A percentile compares a stretch with the other conserved stretches of the same genome.
These are phyloP conservation scores for Zeus faber DNA, from an alignment of 2,113 vertebrate genomes.

Conservation along the genomic window DNA sequence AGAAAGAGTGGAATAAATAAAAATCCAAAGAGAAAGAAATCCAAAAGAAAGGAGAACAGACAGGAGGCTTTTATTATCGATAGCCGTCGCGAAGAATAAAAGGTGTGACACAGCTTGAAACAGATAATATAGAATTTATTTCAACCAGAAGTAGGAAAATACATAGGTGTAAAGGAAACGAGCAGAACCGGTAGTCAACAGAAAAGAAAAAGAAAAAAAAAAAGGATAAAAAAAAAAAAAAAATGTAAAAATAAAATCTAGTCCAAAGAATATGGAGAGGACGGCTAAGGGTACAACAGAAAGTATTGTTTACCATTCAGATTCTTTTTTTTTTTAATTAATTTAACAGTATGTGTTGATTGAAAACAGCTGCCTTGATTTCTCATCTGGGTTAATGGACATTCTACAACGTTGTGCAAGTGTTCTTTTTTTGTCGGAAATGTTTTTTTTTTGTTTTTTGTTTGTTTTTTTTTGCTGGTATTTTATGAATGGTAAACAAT, in stretches of 20 bases:
- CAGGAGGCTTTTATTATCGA: constrained; percentile 73
- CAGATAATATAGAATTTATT: constrained; percentile 98
- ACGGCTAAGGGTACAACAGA: constrained; percentile 81
- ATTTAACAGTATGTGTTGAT: constrained; percentile 85
- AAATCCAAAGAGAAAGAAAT: constrained; percentile 4
- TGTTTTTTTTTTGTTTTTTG: constrained; percentile 18
- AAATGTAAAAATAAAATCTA: too few relatives aligned
- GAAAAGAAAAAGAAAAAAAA: constrained; percentile 79
- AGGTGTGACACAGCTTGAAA: constrained; percentile 85
- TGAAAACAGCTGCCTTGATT: constrained; percentile 94
- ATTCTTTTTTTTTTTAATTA: constrained; percentile 79
- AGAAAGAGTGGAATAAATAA: too few relatives aligned
- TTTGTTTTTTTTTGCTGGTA: constrained; percentile 82
- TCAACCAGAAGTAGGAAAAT: constrained; percentile 99
- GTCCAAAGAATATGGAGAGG: too few relatives aligned
- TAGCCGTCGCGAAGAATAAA: constrained; percentile 76
- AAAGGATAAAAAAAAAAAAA: too few relatives aligned
- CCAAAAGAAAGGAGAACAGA: constrained; percentile 56
- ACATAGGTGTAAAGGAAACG: constrained; percentile 95
- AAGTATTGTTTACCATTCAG: constrained; percentile 97
- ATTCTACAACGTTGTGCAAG: constrained; percentile 94
- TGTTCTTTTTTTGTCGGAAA: constrained; percentile 54
- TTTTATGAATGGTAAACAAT: constrained; percentile 98
- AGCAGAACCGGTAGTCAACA: constrained; percentile 96
- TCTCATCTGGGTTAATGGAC: constrained; percentile 82